Conservation (phyloP, 2,113 vertebrate genomes). For the Entosphenus tridentatus region DNA sequence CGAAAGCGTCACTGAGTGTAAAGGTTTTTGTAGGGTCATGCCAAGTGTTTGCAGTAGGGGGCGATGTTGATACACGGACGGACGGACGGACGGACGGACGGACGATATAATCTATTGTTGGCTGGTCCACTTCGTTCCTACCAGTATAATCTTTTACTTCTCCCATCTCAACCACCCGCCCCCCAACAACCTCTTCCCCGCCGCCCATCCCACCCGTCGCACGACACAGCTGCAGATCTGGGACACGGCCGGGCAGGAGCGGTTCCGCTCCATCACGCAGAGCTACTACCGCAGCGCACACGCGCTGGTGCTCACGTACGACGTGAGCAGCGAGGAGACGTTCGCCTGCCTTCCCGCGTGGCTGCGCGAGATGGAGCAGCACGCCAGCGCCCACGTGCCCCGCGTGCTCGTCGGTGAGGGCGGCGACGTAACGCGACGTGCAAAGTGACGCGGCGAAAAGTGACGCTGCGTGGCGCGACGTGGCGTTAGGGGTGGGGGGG, state of each 20-base stretch:
- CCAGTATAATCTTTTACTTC: no score
- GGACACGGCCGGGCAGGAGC: slow-evolving; percentile 92
- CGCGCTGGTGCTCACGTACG: slow-evolving; percentile 85
- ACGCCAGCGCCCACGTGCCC: slow-evolving; percentile 92
- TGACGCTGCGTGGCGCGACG: slow-evolving; percentile 7
- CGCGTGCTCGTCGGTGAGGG: slow-evolving; percentile 86
- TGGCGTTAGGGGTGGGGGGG: not conserved
- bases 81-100: no score
- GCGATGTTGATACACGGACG: no score
- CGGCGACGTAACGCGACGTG: accelerated
- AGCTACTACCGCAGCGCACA: slow-evolving; percentile 97
- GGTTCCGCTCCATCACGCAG: slow-evolving; percentile 95
- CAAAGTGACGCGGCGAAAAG: not conserved
- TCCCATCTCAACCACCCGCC: no score
- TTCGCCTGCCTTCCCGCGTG: slow-evolving; percentile 96
- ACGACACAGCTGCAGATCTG: slow-evolving; percentile 74
- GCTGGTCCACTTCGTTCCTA: no score
- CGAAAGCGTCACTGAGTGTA: no score
- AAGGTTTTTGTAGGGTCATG: no score
- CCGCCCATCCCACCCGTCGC: not conserved
- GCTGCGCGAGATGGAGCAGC: slow-evolving; percentile 91
- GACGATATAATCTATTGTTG: no score
- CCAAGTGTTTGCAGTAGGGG: no score
- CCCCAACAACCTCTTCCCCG: not conserved
- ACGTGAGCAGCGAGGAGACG: slow-evolving; percentile 95